phyloP scores from a whole-genome alignment of 92 coral and sea anemone species.

The Nematostella vectensis region DNA sequence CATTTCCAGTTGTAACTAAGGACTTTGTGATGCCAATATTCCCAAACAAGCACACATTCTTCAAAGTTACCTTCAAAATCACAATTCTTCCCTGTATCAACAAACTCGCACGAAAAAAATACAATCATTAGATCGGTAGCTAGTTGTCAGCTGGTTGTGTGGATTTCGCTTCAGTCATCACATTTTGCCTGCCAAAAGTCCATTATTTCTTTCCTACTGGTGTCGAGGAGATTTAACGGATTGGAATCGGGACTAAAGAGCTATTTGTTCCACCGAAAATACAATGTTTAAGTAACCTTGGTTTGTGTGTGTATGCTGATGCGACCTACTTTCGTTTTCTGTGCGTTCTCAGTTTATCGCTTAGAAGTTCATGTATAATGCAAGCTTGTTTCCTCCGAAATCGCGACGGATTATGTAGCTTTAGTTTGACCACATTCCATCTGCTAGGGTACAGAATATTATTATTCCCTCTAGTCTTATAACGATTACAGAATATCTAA shows the following conservation, averaged over 20 bases:
- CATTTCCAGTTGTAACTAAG: background rate
- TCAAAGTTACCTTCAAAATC: too few relatives aligned
- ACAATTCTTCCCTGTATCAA: too few relatives aligned
- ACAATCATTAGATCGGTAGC: slow-evolving; percentile 13
- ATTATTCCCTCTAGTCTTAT: background rate
- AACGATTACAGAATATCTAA: background rate
- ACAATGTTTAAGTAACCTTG: too few relatives aligned
- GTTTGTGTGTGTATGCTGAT: too few relatives aligned
- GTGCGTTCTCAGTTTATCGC: slow-evolving; percentile 28
- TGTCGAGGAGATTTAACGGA: background rate
- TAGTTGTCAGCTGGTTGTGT: slow-evolving; percentile 33
- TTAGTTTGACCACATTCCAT: slow-evolving; percentile 18
- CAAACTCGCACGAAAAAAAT: slow-evolving; percentile 6
- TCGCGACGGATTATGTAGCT: slow-evolving; percentile 12
- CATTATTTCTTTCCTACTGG: background rate
- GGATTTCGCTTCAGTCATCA: slow-evolving; percentile 27
- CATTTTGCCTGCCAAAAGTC: slow-evolving; percentile 3
- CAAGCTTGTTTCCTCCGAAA: slow-evolving; percentile 15
- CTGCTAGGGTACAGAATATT: slow-evolving; percentile 6
- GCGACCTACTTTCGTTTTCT: slow-evolving; percentile 31
- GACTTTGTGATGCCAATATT: too few relatives aligned
- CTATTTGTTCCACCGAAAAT: too few relatives aligned
- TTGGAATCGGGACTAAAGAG: background rate
- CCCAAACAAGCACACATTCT: too few relatives aligned
- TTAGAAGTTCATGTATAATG: slow-evolving; percentile 27